A percentile compares a stretch with the other conserved stretches of the same genome.
phyloP scores from a whole-genome alignment of 2,888 invertebrate genomes.

The Cepaea hortensis region DNA sequence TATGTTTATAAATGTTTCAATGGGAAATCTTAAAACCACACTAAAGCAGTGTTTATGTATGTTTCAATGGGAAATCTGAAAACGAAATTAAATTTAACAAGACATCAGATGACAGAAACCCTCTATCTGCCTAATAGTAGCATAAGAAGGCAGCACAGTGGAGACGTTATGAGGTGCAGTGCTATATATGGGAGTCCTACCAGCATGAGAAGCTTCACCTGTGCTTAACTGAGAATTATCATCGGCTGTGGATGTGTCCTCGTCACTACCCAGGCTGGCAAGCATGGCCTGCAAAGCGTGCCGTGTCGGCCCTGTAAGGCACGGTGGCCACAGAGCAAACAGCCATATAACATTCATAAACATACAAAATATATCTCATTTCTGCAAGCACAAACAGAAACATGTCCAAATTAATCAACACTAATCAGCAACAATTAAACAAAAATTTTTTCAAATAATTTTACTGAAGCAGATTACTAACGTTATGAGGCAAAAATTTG shows the following conservation, averaged over 20 bases:
- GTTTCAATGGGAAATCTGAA: too few relatives aligned
- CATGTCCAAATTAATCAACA: neutral
- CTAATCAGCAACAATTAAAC: neutral
- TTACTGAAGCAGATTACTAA: too few relatives aligned
- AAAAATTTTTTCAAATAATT: neutral
- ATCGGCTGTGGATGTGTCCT: conserved; percentile 54
- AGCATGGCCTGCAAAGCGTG: conserved; percentile 77
- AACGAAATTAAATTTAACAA: too few relatives aligned
- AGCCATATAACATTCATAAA: conserved; percentile 14
- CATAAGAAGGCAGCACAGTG: neutral
- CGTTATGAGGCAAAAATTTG: too few relatives aligned
- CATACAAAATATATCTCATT: neutral
- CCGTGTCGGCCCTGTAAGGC: conserved; percentile 75
- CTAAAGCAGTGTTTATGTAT: too few relatives aligned
- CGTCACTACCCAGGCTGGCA: conserved; percentile 74
- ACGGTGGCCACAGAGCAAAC: conserved; percentile 32
- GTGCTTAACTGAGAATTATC: conserved; percentile 1
- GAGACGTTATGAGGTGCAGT: neutral
- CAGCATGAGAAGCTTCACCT: conserved; percentile 26
- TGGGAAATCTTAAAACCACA: too few relatives aligned
- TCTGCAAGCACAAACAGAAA: conserved; percentile 12
- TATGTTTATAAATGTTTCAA: too few relatives aligned
- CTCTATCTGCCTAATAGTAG: neutral
- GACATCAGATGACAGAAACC: neutral
- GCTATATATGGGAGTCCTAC: conserved; percentile 33